phyloP scores from a whole-genome alignment of 2,113 vertebrate genomes.

The Urocynchramus pylzowi region DNA sequence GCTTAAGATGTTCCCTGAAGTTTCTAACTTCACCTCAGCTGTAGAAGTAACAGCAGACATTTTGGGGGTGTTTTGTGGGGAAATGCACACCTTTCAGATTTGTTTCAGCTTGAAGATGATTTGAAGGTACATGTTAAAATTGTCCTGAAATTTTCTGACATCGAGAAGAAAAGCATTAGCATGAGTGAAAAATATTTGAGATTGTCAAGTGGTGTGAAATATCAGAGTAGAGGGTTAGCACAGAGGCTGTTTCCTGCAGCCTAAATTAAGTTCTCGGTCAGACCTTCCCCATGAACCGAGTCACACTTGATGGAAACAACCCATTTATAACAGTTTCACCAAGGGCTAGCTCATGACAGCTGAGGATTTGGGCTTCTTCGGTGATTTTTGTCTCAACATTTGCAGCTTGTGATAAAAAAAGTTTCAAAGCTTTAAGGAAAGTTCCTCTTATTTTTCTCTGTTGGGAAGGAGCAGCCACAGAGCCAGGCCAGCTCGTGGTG shows the following conservation, averaged over 20 bases:
- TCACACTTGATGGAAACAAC: not conserved
- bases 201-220: constrained; percentile 37
- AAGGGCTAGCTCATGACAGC: not conserved
- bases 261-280: not conserved
- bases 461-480: not conserved
- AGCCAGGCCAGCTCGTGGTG: not conserved
- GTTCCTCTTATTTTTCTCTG: not conserved
- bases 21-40: not conserved
- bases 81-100: not conserved
- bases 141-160: not conserved
- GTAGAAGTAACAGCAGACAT: not conserved
- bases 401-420: not conserved
- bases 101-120: not conserved
- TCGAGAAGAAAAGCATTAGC: not conserved
- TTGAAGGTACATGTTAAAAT: not conserved
- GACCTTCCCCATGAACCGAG: not conserved
- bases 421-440: not conserved
- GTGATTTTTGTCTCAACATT: not conserved
- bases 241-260: not conserved
- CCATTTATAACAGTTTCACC: not conserved
- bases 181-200: not conserved
- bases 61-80: not conserved
- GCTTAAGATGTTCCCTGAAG: not conserved
- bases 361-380: not conserved
- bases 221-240: not conserved